Conservation (phyloP, 2,888 invertebrate species). For the Chalcis sispes region DNA sequence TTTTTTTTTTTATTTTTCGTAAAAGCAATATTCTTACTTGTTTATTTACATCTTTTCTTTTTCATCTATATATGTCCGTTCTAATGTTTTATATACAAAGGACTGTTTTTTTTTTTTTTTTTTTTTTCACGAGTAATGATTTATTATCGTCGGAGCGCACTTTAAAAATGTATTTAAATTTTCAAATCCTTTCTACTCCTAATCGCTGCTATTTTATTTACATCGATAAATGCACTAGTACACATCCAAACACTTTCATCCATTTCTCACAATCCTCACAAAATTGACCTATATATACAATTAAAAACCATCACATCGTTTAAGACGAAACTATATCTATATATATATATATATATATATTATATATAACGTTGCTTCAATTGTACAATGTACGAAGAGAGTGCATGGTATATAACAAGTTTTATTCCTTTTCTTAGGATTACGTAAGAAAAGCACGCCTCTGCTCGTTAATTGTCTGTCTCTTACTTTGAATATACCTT, state of each 20-base stretch:
- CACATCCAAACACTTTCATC: conserved; percentile 50
- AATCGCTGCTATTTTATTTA: conserved; percentile 19
- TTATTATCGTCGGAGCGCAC: background rate
- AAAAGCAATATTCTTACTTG: too few species aligned
- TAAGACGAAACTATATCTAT: conserved; percentile 40
- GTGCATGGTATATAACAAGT: conserved; percentile 60
- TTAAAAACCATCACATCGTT: conserved; percentile 42
- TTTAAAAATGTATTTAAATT: background rate
- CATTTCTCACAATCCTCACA: conserved; percentile 45
- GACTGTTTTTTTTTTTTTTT: too few species aligned
- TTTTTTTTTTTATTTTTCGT: too few species aligned
- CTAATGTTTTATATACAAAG: too few species aligned
- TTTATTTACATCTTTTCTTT: too few species aligned
- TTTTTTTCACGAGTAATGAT: background rate
- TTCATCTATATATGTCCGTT: too few species aligned
- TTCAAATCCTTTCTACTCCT: background rate
- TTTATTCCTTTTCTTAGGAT: conserved; percentile 57
- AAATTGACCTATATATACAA: conserved; percentile 47
- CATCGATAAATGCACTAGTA: conserved; percentile 34
- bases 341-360: conserved; percentile 60
- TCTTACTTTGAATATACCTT: conserved; percentile 33
- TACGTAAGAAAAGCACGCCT: conserved; percentile 62
- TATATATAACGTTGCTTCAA: conserved; percentile 63
- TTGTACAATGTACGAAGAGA: conserved; percentile 62
- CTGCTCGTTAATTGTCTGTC: conserved; percentile 65